These are phyloP conservation scores for Poecilus cupreus DNA, from an alignment of 2,888 invertebrate species.

Conservation along the genomic window DNA sequence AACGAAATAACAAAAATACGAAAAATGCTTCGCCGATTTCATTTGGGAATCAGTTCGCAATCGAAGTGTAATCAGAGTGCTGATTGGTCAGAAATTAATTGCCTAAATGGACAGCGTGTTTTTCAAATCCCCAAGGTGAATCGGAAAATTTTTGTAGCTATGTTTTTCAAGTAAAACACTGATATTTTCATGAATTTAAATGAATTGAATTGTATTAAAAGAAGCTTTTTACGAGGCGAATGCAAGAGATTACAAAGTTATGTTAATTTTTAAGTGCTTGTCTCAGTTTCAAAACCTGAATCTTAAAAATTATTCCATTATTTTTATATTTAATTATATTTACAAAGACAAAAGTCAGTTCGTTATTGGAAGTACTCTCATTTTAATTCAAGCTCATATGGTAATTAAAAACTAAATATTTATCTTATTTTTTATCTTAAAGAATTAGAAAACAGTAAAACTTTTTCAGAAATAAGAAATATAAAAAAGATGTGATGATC, in stretches of 20 bases:
- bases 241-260: neutral
- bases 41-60: neutral
- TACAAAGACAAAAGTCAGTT: neutral
- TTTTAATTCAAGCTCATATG: too few species aligned
- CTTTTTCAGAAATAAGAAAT: too few species aligned
- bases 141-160: neutral
- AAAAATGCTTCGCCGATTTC: neutral
- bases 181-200: constrained; percentile 15
- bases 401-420: too few species aligned
- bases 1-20: neutral
- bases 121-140: neutral
- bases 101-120: neutral
- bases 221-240: neutral
- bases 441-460: too few species aligned
- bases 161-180: neutral
- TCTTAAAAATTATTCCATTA: neutral
- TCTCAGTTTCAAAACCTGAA: neutral
- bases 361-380: neutral
- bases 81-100: constrained; percentile 3
- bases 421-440: too few species aligned
- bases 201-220: constrained; percentile 8
- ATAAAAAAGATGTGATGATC: too few species aligned
- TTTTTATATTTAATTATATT: neutral
- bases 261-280: neutral
- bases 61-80: neutral